Percentiles rank a stretch among this genome's conserved stretches.
Evolutionary conservation across 2,797 vertebrate genomes (phyloP).

Genomic region (Scarus forsteni): DNA sequence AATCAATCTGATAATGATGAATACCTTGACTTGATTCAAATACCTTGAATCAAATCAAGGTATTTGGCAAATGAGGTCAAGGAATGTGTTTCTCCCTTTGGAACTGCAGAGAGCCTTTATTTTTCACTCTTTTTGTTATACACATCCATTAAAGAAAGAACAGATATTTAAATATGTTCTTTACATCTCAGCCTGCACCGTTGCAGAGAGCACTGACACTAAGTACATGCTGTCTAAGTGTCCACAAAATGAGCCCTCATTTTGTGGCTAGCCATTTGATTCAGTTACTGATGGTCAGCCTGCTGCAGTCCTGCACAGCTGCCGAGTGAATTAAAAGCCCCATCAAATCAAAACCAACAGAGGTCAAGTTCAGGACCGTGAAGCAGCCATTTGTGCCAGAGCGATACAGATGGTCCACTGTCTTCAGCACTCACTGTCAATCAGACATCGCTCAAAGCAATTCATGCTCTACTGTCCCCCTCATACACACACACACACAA

Average conservation of each 20-base stretch:
- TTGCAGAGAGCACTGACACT: slow-evolving; percentile 7
- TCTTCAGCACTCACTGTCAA: slow-evolving; percentile 55
- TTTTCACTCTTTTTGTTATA: too few relatives aligned
- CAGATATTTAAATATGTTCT: not conserved
- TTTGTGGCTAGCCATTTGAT: slow-evolving; percentile 46
- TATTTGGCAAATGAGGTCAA: too few relatives aligned
- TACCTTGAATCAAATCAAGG: too few relatives aligned
- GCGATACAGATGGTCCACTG: slow-evolving; percentile 55
- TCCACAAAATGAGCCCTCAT: slow-evolving; percentile 39
- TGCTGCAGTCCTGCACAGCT: slow-evolving; percentile 40
- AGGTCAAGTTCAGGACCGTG: slow-evolving; percentile 45
- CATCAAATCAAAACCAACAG: slow-evolving; percentile 40
- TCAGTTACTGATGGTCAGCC: slow-evolving; percentile 35
- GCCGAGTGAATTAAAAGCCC: slow-evolving; percentile 55
- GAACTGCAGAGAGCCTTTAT: too few relatives aligned
- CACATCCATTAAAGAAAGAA: too few relatives aligned
- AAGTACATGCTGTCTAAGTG: slow-evolving; percentile 27
- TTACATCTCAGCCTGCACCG: not conserved
- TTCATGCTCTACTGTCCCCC: slow-evolving; percentile 28
- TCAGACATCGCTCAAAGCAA: slow-evolving; percentile 41
- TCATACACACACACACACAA: slow-evolving; percentile 7
- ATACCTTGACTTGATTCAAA: too few relatives aligned
- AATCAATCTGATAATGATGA: too few relatives aligned
- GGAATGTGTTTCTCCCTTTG: too few relatives aligned
- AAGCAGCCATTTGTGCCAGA: slow-evolving; percentile 40